Evolutionary conservation across 1,140 invertebrate species (phyloP).

Genomic region (Brachionus angularis): DNA sequence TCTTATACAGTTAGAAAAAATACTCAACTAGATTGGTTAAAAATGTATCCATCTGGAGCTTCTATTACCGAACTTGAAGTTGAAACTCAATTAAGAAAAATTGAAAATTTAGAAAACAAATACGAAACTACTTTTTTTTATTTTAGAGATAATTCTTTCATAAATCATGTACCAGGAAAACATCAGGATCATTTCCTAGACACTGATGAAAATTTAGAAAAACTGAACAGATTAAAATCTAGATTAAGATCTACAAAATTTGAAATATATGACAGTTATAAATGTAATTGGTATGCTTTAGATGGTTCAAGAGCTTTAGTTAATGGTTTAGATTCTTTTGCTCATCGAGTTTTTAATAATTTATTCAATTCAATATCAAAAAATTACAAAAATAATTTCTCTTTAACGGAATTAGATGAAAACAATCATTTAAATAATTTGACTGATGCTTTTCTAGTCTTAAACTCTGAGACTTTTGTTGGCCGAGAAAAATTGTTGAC

Average conservation of each 20-base stretch:
- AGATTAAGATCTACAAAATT: conserved; percentile 51
- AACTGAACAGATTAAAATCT: conserved; percentile 52
- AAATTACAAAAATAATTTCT: conserved; percentile 42
- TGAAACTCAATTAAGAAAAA: conserved; percentile 52
- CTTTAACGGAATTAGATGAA: conserved; percentile 48
- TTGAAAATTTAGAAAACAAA: conserved; percentile 47
- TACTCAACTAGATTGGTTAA: conserved; percentile 56
- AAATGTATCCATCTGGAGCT: conserved; percentile 51
- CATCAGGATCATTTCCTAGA: conserved; percentile 50
- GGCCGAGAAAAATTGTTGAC: conserved; percentile 51
- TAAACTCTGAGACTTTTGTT: conserved; percentile 48
- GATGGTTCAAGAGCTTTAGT: conserved; percentile 52
- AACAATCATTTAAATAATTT: conserved; percentile 49
- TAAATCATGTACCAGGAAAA: conserved; percentile 53
- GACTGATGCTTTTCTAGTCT: conserved; percentile 50
- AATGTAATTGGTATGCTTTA: conserved; percentile 51
- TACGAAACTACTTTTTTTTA: conserved; percentile 57
- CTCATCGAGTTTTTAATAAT: conserved; percentile 53
- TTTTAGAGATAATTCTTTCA: conserved; percentile 50
- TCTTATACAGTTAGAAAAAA: conserved; percentile 49
- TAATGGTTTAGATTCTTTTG: conserved; percentile 56
- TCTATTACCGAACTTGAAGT: conserved; percentile 60
- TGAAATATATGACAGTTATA: conserved; percentile 57
- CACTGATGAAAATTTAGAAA: conserved; percentile 48
- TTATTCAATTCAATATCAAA: conserved; percentile 55